These are phyloP conservation scores for Tichodroma muraria DNA, from an alignment of 2,113 vertebrate genomes.

Conservation along the genomic window DNA sequence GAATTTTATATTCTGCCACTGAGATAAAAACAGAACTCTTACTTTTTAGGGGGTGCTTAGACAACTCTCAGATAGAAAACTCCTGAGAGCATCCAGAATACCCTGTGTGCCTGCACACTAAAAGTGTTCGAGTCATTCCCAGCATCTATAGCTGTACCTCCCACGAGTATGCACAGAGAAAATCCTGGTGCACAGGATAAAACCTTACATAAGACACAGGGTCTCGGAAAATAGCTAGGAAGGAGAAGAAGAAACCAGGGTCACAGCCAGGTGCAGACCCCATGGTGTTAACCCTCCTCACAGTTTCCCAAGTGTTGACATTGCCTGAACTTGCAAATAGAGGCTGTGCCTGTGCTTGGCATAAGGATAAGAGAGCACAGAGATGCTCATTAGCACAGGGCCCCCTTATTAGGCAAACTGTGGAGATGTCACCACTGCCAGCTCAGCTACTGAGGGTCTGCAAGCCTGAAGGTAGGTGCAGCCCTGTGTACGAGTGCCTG, in stretches of 20 bases:
- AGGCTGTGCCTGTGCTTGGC: background rate
- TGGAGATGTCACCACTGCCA: background rate
- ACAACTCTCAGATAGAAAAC: background rate
- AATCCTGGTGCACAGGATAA: background rate
- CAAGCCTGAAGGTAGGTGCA: background rate
- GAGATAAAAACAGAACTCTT: background rate
- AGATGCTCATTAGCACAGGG: background rate
- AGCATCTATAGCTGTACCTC: background rate
- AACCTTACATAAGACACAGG: background rate
- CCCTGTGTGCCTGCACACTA: background rate
- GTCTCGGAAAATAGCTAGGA: background rate
- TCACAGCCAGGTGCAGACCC: background rate
- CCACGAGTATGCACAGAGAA: background rate
- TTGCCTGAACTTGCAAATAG: background rate
- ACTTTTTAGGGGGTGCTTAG: background rate
- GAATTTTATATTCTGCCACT: background rate
- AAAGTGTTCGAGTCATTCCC: background rate
- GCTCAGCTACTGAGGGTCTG: background rate
- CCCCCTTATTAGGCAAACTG: background rate
- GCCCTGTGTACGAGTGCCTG: background rate
- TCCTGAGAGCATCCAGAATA: background rate
- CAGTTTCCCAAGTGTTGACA: background rate
- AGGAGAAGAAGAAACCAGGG: background rate
- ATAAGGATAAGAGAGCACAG: background rate
- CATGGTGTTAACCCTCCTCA: background rate